Evolutionary conservation across 2,888 invertebrate species (phyloP).

Genomic region (Drosophila hamatofila): DNA sequence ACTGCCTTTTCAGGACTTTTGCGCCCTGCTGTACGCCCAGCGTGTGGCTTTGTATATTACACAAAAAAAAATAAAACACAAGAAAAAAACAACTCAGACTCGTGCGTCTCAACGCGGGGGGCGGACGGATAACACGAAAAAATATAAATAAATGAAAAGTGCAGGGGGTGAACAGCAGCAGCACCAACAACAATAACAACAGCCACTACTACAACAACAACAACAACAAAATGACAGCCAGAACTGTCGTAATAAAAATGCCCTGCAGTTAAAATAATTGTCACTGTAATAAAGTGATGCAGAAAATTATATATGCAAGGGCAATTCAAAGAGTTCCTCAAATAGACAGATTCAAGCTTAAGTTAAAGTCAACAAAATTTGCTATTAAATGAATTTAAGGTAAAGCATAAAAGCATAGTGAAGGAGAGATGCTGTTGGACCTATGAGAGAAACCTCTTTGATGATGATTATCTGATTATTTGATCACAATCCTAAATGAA

Average conservation of each 20-base stretch:
- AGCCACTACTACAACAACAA: background rate
- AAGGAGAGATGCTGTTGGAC: background rate
- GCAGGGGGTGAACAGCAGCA: constrained; percentile 8
- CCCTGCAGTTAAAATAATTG: constrained; percentile 81
- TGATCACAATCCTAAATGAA: background rate
- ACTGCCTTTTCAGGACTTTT: constrained; percentile 37
- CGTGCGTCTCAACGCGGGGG: constrained; percentile 12
- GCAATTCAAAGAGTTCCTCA: constrained; percentile 29
- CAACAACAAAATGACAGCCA: constrained; percentile 51
- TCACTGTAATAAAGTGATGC: constrained; percentile 80
- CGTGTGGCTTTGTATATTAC: constrained; percentile 38
- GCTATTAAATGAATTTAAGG: background rate
- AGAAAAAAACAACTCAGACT: constrained; percentile 32
- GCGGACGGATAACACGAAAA: constrained; percentile 9
- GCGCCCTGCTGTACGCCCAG: constrained; percentile 60
- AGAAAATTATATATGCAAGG: constrained; percentile 69
- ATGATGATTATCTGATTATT: background rate
- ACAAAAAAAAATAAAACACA: constrained; percentile 20
- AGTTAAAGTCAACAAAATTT: background rate
- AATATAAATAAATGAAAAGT: constrained; percentile 26
- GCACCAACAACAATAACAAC: constrained; percentile 20
- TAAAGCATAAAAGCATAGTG: background rate
- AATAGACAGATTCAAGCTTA: background rate
- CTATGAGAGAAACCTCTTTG: background rate
- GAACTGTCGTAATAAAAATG: constrained; percentile 77